Conservation (phyloP, 2,113 vertebrate genomes). For the Grallaria varia region DNA sequence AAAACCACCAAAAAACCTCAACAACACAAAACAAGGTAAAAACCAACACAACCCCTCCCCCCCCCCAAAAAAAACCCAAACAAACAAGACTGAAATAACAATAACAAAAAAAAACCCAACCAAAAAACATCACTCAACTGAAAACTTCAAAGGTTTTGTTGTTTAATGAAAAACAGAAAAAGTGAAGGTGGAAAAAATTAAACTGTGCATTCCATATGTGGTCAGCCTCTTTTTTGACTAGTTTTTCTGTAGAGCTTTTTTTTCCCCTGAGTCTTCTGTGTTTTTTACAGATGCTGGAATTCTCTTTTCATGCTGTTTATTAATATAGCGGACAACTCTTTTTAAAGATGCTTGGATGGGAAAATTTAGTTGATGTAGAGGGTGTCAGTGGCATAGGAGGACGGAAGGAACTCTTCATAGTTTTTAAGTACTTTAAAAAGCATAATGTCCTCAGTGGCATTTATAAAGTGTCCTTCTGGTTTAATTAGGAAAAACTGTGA, state of each 20-base stretch:
- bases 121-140: not conserved
- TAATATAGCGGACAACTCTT: not conserved
- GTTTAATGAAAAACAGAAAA: not conserved
- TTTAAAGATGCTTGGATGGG: not conserved
- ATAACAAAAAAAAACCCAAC: not conserved
- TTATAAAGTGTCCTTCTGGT: not conserved
- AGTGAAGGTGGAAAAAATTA: not conserved
- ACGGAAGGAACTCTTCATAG: not conserved
- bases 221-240: not conserved
- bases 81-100: not conserved
- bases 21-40: no score
- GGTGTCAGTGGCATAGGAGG: not conserved
- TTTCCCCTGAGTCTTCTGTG: not conserved
- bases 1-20: not conserved
- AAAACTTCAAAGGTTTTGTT: not conserved
- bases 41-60: no score
- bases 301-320: not conserved
- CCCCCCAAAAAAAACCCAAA: not conserved
- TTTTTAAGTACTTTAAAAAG: not conserved
- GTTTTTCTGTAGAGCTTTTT: not conserved
- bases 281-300: not conserved
- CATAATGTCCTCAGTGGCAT: not conserved
- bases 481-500: conserved; percentile 5
- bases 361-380: not conserved
- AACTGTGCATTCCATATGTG: not conserved